Evolutionary conservation across 1,140 invertebrate species (phyloP).

Genomic region (Cryptotermes secundus): DNA sequence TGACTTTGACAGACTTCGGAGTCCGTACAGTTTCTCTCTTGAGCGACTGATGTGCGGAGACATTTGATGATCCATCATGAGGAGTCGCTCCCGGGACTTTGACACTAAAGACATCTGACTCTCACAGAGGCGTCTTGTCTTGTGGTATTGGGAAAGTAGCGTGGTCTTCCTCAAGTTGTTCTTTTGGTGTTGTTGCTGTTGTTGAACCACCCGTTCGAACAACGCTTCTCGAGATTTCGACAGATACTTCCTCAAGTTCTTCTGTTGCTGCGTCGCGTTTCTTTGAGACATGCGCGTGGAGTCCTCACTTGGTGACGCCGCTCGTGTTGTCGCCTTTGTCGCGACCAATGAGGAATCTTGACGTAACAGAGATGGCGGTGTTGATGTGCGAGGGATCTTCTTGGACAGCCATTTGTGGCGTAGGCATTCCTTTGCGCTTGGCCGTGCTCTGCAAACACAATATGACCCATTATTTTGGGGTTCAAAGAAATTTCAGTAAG

Average conservation of each 20-base stretch:
- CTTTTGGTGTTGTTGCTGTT: conserved; percentile 42
- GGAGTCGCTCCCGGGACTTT: conserved; percentile 50
- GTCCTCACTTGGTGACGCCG: background rate
- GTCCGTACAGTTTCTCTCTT: conserved; percentile 55
- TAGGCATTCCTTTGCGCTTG: conserved; percentile 58
- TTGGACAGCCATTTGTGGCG: conserved; percentile 59
- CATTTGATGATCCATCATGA: conserved; percentile 42
- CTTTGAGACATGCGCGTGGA: background rate
- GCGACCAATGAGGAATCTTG: conserved; percentile 40
- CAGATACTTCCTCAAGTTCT: conserved; percentile 50
- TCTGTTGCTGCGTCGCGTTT: conserved; percentile 23
- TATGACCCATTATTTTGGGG: too few species aligned
- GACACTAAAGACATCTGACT: conserved; percentile 55
- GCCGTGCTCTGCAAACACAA: conserved; percentile 43
- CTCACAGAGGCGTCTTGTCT: conserved; percentile 48
- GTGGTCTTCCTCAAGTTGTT: conserved; percentile 48
- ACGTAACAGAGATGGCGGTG: conserved; percentile 39
- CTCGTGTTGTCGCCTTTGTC: conserved; percentile 3
- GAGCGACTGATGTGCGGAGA: conserved; percentile 46
- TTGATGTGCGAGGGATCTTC: background rate
- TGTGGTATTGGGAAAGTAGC: conserved; percentile 49
- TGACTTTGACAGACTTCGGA: conserved; percentile 56
- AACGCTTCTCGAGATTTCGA: conserved; percentile 60
- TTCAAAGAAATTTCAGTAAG: too few species aligned
- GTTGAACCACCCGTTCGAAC: conserved; percentile 56